These are phyloP conservation scores for Ephestia elutella DNA, from an alignment of 1,140 invertebrate species.

Conservation along the genomic window DNA sequence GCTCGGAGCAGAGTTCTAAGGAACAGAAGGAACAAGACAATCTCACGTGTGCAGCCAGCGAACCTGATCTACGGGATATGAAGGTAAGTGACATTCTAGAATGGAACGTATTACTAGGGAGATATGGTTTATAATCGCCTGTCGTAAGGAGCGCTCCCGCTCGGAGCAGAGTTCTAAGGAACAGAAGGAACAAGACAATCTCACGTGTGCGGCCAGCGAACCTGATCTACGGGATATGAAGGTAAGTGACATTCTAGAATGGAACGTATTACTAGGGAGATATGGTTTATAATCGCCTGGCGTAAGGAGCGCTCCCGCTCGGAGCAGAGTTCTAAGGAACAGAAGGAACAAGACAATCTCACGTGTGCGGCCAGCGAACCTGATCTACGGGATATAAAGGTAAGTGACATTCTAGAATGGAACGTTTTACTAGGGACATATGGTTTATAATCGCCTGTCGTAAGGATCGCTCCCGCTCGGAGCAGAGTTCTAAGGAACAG, in stretches of 20 bases:
- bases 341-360: constrained; percentile 78
- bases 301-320: constrained; percentile 58
- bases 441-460: too few species aligned
- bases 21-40: constrained; percentile 72
- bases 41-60: constrained; percentile 46
- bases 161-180: constrained; percentile 83
- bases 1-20: constrained; percentile 33
- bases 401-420: too few species aligned
- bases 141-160: constrained; percentile 58
- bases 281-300: too few species aligned
- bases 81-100: constrained; percentile 34
- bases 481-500: too few species aligned
- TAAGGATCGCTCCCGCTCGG: constrained; percentile 50
- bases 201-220: constrained; percentile 50
- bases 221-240: constrained; percentile 49
- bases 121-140: too few species aligned
- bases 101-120: too few species aligned
- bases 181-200: constrained; percentile 79
- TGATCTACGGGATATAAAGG: constrained; percentile 49
- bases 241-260: constrained; percentile 26
- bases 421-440: too few species aligned
- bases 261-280: too few species aligned
- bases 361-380: constrained; percentile 53
- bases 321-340: constrained; percentile 85
- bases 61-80: constrained; percentile 47